Percentiles rank a stretch among this genome's conserved stretches.
These are phyloP conservation scores for Hippopotamyrus pictus DNA, from an alignment of 2,797 vertebrate genomes.

Conservation along the genomic window DNA sequence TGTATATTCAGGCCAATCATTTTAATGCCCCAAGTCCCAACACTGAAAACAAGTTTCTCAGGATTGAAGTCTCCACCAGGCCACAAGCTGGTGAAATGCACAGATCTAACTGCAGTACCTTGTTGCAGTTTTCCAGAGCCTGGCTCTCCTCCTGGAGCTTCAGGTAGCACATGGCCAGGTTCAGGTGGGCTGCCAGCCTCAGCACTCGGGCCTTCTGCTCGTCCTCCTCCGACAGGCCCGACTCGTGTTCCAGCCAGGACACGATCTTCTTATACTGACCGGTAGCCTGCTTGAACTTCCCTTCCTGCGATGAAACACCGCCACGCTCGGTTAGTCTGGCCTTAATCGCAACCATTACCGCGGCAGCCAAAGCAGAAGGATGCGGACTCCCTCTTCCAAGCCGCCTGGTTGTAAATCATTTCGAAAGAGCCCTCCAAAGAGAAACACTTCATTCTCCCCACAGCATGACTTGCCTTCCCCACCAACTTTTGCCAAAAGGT, in stretches of 20 bases:
- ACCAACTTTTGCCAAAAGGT: neutral
- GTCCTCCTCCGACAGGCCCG: conserved; percentile 68
- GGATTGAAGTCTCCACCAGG: neutral
- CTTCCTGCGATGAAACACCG: conserved; percentile 60
- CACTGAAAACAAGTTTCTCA: neutral
- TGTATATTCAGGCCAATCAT: neutral
- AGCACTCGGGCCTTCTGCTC: conserved; percentile 70
- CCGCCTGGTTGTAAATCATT: neutral
- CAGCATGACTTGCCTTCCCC: neutral
- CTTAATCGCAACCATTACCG: neutral
- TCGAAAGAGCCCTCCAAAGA: neutral
- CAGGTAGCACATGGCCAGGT: conserved; percentile 91
- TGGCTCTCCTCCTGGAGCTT: conserved; percentile 79
- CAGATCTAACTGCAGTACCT: conserved; percentile 61
- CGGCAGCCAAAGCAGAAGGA: neutral
- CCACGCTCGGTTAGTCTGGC: neutral
- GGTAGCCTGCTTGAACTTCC: conserved; percentile 82
- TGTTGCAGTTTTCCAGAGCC: conserved; percentile 85
- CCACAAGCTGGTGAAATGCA: neutral
- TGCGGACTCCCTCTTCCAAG: neutral
- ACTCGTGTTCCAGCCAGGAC: conserved; percentile 88
- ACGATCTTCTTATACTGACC: conserved; percentile 94
- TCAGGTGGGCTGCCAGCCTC: conserved; percentile 85
- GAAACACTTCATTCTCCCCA: neutral
- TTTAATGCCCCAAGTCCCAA: neutral